Evolutionary conservation across 2,888 invertebrate genomes (phyloP).

Genomic region (Ophonus ardosiacus): DNA sequence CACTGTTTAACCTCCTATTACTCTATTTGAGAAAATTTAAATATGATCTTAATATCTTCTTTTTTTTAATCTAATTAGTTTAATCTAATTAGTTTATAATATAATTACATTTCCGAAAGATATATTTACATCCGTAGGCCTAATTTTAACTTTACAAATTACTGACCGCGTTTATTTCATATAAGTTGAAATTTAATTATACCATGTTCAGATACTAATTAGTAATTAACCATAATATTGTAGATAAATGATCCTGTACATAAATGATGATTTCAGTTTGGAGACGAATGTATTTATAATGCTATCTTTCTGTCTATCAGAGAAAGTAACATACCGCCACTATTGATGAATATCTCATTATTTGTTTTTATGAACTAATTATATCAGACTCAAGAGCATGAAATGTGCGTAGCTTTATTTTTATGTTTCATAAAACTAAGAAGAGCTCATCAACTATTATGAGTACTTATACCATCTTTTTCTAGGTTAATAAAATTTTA

Average conservation of each 20-base stretch:
- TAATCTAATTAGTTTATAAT: neutral
- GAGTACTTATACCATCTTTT: conserved; percentile 23
- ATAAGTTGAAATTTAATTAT: neutral
- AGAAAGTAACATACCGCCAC: conserved; percentile 5
- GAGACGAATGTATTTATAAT: neutral
- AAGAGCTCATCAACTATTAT: conserved; percentile 9
- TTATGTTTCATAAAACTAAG: conserved; percentile 1
- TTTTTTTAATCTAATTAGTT: neutral
- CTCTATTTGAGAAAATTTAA: too few species aligned
- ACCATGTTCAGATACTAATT: neutral
- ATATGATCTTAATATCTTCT: neutral
- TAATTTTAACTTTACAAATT: neutral
- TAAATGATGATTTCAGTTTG: neutral
- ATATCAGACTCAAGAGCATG: conserved; percentile 16
- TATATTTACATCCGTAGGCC: neutral
- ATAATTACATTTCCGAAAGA: neutral
- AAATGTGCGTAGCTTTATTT: neutral
- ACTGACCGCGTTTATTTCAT: neutral
- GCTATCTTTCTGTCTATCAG: conserved; percentile 1
- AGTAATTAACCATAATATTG: neutral
- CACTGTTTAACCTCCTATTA: too few species aligned
- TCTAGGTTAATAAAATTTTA: conserved; percentile 61
- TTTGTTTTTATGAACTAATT: neutral
- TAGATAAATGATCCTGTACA: neutral
- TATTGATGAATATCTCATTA: conserved; percentile 27